Percentiles rank a stretch among this genome's conserved stretches.
Evolutionary conservation across 1,140 invertebrate genomes (phyloP).

Genomic region (Xylocopa sonorina): DNA sequence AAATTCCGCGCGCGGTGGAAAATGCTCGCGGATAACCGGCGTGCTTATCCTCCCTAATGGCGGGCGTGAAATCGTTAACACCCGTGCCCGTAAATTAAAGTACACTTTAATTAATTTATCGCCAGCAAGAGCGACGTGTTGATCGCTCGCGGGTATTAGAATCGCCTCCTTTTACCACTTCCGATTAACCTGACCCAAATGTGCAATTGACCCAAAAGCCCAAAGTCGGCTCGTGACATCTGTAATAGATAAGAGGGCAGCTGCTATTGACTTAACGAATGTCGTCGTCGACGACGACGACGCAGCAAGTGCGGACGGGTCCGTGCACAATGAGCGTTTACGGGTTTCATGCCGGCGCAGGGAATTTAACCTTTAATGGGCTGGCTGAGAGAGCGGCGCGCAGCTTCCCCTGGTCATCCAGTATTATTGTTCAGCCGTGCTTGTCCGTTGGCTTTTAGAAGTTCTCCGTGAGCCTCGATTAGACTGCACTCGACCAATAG

Average conservation of each 20-base stretch:
- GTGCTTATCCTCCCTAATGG: constrained; percentile 16
- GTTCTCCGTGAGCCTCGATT: not conserved
- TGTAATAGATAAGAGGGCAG: constrained; percentile 67
- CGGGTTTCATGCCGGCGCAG: not conserved
- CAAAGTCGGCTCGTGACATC: constrained; percentile 63
- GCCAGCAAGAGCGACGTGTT: not conserved
- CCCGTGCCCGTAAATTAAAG: not conserved
- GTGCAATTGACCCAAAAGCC: constrained; percentile 61
- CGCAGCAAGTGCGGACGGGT: constrained; percentile 2
- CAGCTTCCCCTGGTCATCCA: too few species aligned
- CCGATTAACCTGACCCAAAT: constrained; percentile 62
- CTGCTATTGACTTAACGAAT: constrained; percentile 64
- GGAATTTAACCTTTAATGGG: constrained; percentile 25
- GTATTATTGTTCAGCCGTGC: constrained; percentile 7
- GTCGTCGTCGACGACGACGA: constrained; percentile 20
- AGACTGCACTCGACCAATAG: not conserved
- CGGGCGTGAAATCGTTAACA: not conserved
- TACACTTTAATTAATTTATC: constrained; percentile 55
- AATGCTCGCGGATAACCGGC: not conserved
- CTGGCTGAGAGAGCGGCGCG: not conserved
- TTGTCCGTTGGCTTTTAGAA: not conserved
- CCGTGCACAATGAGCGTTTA: constrained; percentile 7
- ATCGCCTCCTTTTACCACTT: constrained; percentile 20
- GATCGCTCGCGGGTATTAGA: constrained; percentile 20
- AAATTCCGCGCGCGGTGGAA: not conserved